Evolutionary conservation across 2,888 invertebrate species (phyloP).

Genomic region (Erannis defoliaria): DNA sequence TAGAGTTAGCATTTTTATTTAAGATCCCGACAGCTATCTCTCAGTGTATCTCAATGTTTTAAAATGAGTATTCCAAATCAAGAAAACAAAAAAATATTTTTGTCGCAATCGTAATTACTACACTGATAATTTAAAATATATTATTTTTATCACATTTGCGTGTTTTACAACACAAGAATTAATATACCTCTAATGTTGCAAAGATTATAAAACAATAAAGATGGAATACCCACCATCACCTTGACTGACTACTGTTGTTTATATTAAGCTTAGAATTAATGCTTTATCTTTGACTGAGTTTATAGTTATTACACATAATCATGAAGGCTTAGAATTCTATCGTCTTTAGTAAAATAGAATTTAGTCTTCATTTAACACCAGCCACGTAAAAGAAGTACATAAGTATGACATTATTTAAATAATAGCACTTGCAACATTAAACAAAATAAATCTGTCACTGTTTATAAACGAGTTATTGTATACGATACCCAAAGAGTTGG

Average conservation of each 20-base stretch:
- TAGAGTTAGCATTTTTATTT: too few relatives aligned
- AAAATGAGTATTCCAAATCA: too few relatives aligned
- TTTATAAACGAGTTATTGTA: neutral
- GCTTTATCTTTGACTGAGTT: neutral
- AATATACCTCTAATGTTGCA: neutral
- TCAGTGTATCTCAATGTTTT: too few relatives aligned
- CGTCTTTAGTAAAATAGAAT: too few relatives aligned
- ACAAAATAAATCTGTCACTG: neutral
- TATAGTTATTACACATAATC: too few relatives aligned
- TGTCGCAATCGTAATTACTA: neutral
- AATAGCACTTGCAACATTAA: neutral
- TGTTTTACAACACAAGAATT: neutral
- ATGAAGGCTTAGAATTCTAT: too few relatives aligned
- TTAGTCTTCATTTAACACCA: neutral
- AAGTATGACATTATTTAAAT: neutral
- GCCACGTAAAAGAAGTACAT: neutral
- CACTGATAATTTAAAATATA: neutral
- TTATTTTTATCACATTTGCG: slow-evolving; percentile 2
- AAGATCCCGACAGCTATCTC: too few relatives aligned
- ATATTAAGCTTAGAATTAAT: neutral
- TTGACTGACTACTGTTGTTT: neutral
- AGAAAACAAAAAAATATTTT: neutral
- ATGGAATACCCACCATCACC: neutral
- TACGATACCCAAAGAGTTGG: slow-evolving; percentile 80
- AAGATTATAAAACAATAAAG: neutral